A percentile compares a stretch with the other conserved stretches of the same genome.
Evolutionary conservation across 2,113 vertebrate species (phyloP).

Genomic region (Paradoxurus hermaphroditus): DNA sequence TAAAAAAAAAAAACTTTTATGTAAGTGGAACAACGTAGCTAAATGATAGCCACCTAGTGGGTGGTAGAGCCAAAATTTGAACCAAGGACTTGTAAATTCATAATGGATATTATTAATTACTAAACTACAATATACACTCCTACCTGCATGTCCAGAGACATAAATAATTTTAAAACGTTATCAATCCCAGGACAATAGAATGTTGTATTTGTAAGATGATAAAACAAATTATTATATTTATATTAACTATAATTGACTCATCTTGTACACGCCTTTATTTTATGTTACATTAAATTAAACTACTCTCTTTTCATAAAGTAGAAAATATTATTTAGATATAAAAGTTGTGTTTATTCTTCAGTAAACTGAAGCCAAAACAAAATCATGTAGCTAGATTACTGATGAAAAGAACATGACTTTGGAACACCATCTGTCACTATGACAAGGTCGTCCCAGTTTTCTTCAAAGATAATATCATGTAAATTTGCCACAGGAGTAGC

Average conservation of each 20-base stretch:
- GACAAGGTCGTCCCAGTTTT: not conserved
- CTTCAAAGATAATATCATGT: not conserved
- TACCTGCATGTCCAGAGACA: not conserved
- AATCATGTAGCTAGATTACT: not conserved
- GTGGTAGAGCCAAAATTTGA: not conserved
- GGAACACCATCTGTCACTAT: not conserved
- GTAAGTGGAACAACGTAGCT: not conserved
- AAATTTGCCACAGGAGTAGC: not conserved
- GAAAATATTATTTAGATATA: not conserved
- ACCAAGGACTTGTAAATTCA: not conserved
- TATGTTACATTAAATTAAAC: not conserved
- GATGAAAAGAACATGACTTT: not conserved
- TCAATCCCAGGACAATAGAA: not conserved
- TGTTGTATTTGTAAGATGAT: not conserved
- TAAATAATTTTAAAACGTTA: not conserved
- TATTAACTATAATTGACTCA: not conserved
- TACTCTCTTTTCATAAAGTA: not conserved
- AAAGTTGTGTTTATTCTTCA: not conserved
- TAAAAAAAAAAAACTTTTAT: not conserved
- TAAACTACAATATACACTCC: rapidly evolving
- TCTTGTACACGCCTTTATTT: not conserved
- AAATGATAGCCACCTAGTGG: not conserved
- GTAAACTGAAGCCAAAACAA: not conserved
- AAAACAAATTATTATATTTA: not conserved
- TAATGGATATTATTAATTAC: not conserved